These are phyloP conservation scores for Hypocryptadius cinnamomeus DNA, from an alignment of 2,113 vertebrate genomes.

Conservation along the genomic window DNA sequence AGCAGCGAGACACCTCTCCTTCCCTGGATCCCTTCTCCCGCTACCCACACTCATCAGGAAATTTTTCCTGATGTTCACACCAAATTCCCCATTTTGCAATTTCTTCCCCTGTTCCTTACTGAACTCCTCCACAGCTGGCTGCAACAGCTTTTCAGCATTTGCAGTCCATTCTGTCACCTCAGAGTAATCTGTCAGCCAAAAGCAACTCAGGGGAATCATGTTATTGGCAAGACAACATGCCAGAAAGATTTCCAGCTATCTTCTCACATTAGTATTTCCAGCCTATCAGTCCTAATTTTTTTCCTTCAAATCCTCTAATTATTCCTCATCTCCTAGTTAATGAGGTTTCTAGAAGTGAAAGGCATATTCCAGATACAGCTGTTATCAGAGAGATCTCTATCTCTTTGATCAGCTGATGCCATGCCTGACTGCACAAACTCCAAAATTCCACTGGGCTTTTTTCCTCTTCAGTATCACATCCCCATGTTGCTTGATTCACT, in stretches of 20 bases:
- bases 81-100: not conserved
- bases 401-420: not conserved
- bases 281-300: not conserved
- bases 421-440: not conserved
- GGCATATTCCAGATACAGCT: not conserved
- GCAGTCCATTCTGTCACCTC: not conserved
- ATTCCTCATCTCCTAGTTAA: not conserved
- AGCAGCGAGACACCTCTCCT: not conserved
- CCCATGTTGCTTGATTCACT: not conserved
- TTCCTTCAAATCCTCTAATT: not conserved
- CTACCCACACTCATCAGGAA: not conserved
- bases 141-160: not conserved
- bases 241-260: not conserved
- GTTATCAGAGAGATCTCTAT: not conserved
- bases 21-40: accelerated
- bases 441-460: not conserved
- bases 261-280: not conserved
- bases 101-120: not conserved
- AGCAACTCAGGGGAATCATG: not conserved
- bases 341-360: not conserved
- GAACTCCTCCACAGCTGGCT: not conserved
- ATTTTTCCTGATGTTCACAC: not conserved
- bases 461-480: not conserved
- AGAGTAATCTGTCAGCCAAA: not conserved
- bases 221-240: not conserved